Evolutionary conservation across 2,797 vertebrate species (phyloP).

Genomic region (Microhierax caerulescens): DNA sequence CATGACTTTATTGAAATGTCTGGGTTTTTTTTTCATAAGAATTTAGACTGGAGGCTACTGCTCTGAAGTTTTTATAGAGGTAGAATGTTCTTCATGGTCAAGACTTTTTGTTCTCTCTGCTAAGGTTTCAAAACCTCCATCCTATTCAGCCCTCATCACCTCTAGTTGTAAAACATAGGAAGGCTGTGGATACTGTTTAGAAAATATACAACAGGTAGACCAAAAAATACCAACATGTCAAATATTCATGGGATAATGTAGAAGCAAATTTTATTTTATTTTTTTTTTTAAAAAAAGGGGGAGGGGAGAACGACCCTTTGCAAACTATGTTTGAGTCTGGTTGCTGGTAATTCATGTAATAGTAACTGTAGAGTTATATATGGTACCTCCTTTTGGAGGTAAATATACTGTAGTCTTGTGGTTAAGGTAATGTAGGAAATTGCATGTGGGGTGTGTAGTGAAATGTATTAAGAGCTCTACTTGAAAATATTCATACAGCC

Average conservation of each 20-base stretch:
- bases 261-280: no score
- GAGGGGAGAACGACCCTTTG: not conserved
- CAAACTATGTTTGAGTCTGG: not conserved
- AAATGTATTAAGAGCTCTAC: not conserved
- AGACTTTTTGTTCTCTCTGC: not conserved
- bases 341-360: not conserved
- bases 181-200: not conserved
- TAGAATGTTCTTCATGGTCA: not conserved
- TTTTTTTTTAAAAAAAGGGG: no score
- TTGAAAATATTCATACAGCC: not conserved
- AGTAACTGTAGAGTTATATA: not conserved
- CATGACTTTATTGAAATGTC: not conserved
- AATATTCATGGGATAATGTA: not conserved
- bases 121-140: not conserved
- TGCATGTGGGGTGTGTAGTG: not conserved
- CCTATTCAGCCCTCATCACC: not conserved
- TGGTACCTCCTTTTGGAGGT: not conserved
- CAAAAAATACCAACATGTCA: not conserved
- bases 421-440: not conserved
- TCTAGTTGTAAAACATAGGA: not conserved
- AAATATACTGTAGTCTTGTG: not conserved
- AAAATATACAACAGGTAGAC: not conserved
- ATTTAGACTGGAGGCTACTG: not conserved
- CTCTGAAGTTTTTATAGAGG: not conserved
- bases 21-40: not conserved